These are phyloP conservation scores for Notarius quadriscutis DNA, from an alignment of 2,113 vertebrate species.

Conservation along the genomic window DNA sequence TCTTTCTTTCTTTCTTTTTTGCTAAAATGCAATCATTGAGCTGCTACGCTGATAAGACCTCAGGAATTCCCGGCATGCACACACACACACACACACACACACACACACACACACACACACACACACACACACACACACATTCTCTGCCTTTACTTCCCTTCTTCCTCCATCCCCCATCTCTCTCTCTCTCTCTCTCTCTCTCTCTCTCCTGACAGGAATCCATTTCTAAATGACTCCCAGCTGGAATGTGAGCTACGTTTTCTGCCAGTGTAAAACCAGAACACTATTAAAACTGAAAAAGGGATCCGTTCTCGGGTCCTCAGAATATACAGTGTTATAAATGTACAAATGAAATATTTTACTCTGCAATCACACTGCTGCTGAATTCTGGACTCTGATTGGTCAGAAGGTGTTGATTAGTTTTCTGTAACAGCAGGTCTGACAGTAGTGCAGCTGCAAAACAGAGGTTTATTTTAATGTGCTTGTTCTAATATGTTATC, in stretches of 20 bases:
- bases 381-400: too few species aligned
- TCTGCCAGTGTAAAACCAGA: background rate
- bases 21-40: background rate
- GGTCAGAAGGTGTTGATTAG: too few species aligned
- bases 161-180: background rate
- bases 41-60: background rate
- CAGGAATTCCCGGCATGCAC: background rate
- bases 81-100: background rate
- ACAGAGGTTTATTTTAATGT: too few species aligned
- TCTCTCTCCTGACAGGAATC: constrained; percentile 19
- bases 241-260: constrained; percentile 7
- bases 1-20: too few species aligned
- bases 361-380: background rate
- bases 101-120: background rate
- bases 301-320: background rate
- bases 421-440: too few species aligned
- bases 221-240: constrained; percentile 23
- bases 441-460: background rate
- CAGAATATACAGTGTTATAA: constrained; percentile 49
- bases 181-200: background rate
- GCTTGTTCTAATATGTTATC: background rate
- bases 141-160: background rate
- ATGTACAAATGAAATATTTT: constrained; percentile 55
- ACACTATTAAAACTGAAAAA: background rate
- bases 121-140: background rate